Conservation (phyloP, 53 echinoderm and acorn worm genomes). For the Echinarachnius parma region DNA sequence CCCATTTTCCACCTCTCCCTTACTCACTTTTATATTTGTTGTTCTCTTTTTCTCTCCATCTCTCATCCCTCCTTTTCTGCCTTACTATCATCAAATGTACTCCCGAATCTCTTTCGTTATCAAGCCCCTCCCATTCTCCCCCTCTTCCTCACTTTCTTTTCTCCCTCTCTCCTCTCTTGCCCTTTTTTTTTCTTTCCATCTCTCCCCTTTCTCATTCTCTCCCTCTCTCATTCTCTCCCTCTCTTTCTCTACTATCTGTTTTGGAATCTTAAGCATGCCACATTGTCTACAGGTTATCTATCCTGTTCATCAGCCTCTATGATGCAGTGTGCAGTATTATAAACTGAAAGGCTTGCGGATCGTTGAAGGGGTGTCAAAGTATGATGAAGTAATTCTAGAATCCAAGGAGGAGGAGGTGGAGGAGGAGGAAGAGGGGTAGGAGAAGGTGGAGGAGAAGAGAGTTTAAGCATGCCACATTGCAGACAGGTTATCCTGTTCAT, state of each 20-base stretch:
- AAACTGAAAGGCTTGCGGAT: too few relatives aligned
- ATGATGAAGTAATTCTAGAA: not conserved
- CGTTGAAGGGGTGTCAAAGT: too few relatives aligned
- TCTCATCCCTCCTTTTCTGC: not conserved
- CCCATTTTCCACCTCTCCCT: not conserved
- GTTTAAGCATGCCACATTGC: not conserved
- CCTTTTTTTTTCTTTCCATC: not conserved
- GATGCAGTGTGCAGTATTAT: too few relatives aligned
- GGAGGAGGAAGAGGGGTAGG: not conserved
- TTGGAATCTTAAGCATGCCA: not conserved
- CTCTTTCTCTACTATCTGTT: not conserved
- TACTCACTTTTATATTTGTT: too few relatives aligned
- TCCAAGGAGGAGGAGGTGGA: not conserved
- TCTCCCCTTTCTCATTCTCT: not conserved
- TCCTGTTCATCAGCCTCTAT: too few relatives aligned
- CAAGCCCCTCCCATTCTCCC: not conserved
- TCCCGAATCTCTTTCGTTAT: not conserved
- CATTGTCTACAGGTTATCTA: too few relatives aligned
- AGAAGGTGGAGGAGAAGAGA: not conserved
- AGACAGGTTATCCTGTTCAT: too few relatives aligned
- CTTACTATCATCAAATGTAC: not conserved
- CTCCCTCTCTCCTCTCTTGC: not conserved
- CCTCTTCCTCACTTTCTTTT: not conserved
- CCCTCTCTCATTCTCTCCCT: not conserved
- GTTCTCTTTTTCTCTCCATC: not conserved